Base-by-base conservation (phyloP, 2,113 vertebrate genomes). In the Hoplias malabaricus region DNA sequence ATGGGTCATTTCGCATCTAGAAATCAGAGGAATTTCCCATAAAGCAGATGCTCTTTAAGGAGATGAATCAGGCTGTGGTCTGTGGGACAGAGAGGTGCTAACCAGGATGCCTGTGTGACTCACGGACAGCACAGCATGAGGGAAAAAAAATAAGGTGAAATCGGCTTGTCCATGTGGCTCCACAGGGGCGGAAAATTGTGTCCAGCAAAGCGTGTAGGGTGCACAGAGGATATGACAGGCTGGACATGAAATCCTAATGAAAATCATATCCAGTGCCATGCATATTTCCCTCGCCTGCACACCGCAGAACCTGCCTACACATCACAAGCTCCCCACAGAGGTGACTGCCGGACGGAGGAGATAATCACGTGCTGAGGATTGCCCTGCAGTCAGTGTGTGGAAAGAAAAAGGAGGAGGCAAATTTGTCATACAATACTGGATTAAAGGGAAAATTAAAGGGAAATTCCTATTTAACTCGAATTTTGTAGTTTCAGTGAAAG, bases 191-290 rank as follows among this genome's bases (percentile, higher is more conserved):
- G 87, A 91, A 91, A 92, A 91, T 91, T 91, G 90, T 87, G 84
- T 89, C 88, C 90, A 90, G 80, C 79, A 89, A 91, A 91, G 89
- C 89, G 75, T 92, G 87, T 62, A 77, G 82, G 82, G 80, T 77
- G 71, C 80, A 83, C 75, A 84, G 80, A 83, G 85, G 84, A 91
- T 86, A 82, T 88, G 87, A 88, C 89, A 87, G 87, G 73, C 72
- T 86, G 88, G 88, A 88, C 88, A 88, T 85, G 87, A 85, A 90
- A 89, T 90, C 85, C 90, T 89, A 89, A 89, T 90, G 89, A 90
- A 93, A 90, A 90, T 90, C 88, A 83, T 86, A 91, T 85, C 79
- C 84, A 85, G 86, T 78, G 85, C 69, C 72, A 80, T 75, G 42
- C 70, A 75, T 75, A 69, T 75, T 69, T 78, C 33, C 27, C 70